Evolutionary conservation across 2,113 vertebrate genomes (phyloP).

Genomic region (Miniopterus natalensis): DNA sequence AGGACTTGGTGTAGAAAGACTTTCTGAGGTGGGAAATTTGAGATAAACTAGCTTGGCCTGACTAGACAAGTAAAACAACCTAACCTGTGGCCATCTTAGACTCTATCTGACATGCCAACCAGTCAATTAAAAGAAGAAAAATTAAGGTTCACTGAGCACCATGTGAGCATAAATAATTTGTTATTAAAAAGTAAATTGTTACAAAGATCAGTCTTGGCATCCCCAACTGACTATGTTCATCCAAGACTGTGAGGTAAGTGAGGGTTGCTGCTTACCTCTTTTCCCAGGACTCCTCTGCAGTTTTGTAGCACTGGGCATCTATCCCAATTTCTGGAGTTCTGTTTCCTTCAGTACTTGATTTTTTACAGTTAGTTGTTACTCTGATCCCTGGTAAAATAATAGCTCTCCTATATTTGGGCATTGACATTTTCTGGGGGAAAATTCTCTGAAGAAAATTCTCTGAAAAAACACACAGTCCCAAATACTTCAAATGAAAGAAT

Average conservation of each 20-base stretch:
- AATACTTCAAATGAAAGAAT: conserved; percentile 4
- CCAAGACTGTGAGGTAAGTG: background rate
- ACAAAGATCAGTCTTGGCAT: background rate
- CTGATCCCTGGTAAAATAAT: conserved; percentile 50
- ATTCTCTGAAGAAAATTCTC: background rate
- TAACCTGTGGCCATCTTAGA: background rate
- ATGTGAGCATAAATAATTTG: background rate
- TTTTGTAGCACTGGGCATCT: background rate
- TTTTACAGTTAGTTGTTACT: background rate
- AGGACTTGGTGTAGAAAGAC: conserved; percentile 34
- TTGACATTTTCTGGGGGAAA: conserved; percentile 19
- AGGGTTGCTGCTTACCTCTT: background rate
- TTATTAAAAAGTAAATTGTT: conserved; percentile 39
- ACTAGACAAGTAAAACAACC: background rate
- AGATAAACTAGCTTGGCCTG: background rate
- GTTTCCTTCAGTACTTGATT: background rate
- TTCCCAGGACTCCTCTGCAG: background rate
- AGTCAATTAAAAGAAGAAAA: conserved; percentile 40
- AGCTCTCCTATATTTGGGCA: background rate
- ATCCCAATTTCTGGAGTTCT: background rate
- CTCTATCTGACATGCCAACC: background rate
- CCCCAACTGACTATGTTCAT: background rate
- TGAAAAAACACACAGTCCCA: background rate
- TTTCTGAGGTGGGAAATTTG: background rate
- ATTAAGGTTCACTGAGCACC: background rate